These are phyloP conservation scores for Bombus haemorrhoidalis DNA, from an alignment of 1,140 invertebrate genomes.

Conservation along the genomic window DNA sequence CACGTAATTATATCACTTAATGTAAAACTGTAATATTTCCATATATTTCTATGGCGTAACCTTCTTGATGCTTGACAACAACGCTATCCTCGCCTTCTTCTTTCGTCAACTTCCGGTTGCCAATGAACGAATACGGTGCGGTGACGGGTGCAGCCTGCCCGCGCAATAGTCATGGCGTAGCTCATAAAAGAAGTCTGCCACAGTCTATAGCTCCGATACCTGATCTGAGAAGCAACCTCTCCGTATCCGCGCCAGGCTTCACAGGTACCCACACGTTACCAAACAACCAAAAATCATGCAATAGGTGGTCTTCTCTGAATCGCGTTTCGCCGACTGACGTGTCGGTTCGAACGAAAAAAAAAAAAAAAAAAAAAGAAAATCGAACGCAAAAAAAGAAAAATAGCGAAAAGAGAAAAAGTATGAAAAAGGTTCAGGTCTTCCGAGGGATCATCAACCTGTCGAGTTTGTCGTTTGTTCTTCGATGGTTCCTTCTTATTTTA, in stretches of 20 bases:
- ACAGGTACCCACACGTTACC: conserved; percentile 84
- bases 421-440: conserved; percentile 29
- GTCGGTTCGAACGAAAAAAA: conserved; percentile 8
- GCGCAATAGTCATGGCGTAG: conserved; percentile 92
- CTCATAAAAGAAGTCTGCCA: conserved; percentile 91
- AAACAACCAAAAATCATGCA: conserved; percentile 65
- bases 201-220: conserved; percentile 90
- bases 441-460: conserved; percentile 27
- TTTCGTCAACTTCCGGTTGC: conserved; percentile 77
- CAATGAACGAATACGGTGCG: conserved; percentile 74
- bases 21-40: conserved; percentile 78
- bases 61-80: conserved; percentile 82
- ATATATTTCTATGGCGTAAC: conserved; percentile 82
- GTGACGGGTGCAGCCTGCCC: conserved; percentile 82
- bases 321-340: conserved; percentile 55
- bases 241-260: conserved; percentile 85
- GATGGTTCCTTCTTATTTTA: background rate
- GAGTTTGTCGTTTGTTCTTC: conserved; percentile 46
- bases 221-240: conserved; percentile 91
- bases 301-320: conserved; percentile 70
- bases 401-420: background rate
- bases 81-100: conserved; percentile 80
- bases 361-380: background rate
- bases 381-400: background rate
- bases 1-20: conserved; percentile 57